A percentile compares a stretch with the other conserved stretches of the same genome.
Conservation (phyloP, 2,888 invertebrate genomes). For the Endomychus coccineus region DNA sequence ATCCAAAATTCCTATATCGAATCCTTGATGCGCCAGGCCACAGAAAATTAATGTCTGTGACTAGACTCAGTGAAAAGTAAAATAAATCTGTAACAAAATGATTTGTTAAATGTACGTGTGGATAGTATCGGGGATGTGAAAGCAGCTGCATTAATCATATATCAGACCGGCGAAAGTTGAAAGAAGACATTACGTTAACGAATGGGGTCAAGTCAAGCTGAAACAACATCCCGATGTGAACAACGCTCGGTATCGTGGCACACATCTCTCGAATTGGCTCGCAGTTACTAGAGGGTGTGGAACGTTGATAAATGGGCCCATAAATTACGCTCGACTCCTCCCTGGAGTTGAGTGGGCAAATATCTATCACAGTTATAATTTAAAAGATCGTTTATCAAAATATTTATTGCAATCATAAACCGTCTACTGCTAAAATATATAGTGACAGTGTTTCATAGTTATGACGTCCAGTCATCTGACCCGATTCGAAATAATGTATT, state of each 20-base stretch:
- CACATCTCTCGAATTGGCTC: conserved; percentile 54
- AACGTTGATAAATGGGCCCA: conserved; percentile 46
- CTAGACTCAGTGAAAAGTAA: too few relatives aligned
- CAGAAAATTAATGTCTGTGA: too few relatives aligned
- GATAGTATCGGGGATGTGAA: conserved; percentile 31
- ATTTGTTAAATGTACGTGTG: conserved; percentile 31
- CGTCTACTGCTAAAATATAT: conserved; percentile 37
- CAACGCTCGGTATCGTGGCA: conserved; percentile 42
- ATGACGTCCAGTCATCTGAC: too few relatives aligned
- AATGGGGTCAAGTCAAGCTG: conserved; percentile 45
- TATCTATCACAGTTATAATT: conserved; percentile 47
- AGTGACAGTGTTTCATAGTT: conserved; percentile 30
- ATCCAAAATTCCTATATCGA: too few relatives aligned
- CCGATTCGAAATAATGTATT: too few relatives aligned
- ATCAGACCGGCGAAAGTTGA: conserved; percentile 40
- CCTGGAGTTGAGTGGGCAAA: conserved; percentile 46
- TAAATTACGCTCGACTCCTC: conserved; percentile 45
- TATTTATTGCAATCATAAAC: conserved; percentile 46
- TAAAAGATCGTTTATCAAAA: conserved; percentile 47
- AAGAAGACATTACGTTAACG: conserved; percentile 45
- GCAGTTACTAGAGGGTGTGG: conserved; percentile 47
- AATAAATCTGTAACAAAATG: conserved; percentile 31
- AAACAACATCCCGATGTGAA: conserved; percentile 42
- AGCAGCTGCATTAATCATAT: conserved; percentile 36
- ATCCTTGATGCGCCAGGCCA: too few relatives aligned